Evolutionary conservation across 2,888 invertebrate species (phyloP), one percentile per base, ranked within the genome.

Genomic region (Plebejus melissa): DNA sequence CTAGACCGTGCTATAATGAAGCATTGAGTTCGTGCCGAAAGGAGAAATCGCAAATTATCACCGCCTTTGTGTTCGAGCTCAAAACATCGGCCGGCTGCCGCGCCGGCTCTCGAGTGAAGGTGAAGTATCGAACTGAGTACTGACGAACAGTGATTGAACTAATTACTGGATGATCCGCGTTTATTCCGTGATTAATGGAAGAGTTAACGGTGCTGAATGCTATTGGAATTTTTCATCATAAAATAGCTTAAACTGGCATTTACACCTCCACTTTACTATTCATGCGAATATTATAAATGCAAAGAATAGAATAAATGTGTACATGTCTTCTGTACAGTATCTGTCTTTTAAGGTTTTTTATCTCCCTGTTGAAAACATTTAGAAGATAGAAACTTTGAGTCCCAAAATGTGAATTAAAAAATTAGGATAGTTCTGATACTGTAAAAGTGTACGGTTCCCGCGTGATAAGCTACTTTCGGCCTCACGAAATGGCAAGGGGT

Each of bases 1-100:
- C 28, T 60, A n/a, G 38, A 22, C 9, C 9, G 70, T 13, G 36
- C 32, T 36, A 65, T 65, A 65, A 65, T 65, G 65, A 65, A 65
- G 65, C 65, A 65, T 65, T 32, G 65, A 65, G 65, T 70, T 70
- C 38, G 41, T 70, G 70, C 70, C 70, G 38, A 70, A 41, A 70
- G 70, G 70, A 70, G 70, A 70, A 70, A 70, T 70, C 70, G 70
- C 70, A 70, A 70, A 70, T 70, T 70, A 70, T 70, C 70, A 41
- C 22, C 70, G 70, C 70, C 70, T 70, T 70, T 70, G 70, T 70
- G 41, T n/a, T 70, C 38, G 38, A 69, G 38, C 16, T 38, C 38
- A 69, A n/a, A 36, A 69, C 69, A 36, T 60, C 60, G 60, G 22
- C 28, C 7, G 58, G 22, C 58, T 69, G 16, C 5, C 69, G 69